Evolutionary conservation across 2,888 invertebrate genomes (phyloP).

Genomic region (Miltochrista miniata): DNA sequence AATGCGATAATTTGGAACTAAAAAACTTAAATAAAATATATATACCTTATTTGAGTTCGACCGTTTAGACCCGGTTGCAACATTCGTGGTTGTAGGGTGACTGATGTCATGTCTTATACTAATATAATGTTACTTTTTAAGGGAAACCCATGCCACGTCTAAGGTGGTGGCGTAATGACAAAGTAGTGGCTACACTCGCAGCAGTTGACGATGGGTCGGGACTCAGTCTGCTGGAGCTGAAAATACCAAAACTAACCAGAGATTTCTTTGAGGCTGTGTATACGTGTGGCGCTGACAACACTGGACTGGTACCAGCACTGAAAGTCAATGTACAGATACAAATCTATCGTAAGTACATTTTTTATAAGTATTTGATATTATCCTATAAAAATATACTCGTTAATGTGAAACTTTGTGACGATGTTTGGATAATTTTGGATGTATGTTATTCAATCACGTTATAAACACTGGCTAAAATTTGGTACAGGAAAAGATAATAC

Average conservation of each 20-base stretch:
- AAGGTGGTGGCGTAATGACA: constrained; percentile 78
- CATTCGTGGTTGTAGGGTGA: too few relatives aligned
- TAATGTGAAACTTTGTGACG: too few relatives aligned
- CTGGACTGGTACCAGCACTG: constrained; percentile 86
- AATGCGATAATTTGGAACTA: too few relatives aligned
- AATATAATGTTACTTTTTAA: constrained; percentile 30
- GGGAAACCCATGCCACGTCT: constrained; percentile 77
- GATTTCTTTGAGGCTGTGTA: constrained; percentile 87
- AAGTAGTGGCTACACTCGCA: constrained; percentile 66
- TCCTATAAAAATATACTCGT: neutral
- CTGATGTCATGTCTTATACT: too few relatives aligned
- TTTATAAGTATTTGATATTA: too few relatives aligned
- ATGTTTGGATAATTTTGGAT: too few relatives aligned
- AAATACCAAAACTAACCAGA: constrained; percentile 76
- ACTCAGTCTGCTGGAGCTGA: constrained; percentile 62
- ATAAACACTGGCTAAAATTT: too few relatives aligned
- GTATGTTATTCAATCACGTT: too few relatives aligned
- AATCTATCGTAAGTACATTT: constrained; percentile 83
- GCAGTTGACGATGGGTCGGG: constrained; percentile 66
- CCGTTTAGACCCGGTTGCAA: too few relatives aligned
- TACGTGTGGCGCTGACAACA: constrained; percentile 89
- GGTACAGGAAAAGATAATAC: too few relatives aligned
- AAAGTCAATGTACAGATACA: constrained; percentile 87
- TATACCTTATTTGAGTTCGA: too few relatives aligned
- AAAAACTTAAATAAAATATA: too few relatives aligned